These are phyloP conservation scores for Arenicola marina DNA, from an alignment of 2,888 invertebrate genomes.

Conservation along the genomic window DNA sequence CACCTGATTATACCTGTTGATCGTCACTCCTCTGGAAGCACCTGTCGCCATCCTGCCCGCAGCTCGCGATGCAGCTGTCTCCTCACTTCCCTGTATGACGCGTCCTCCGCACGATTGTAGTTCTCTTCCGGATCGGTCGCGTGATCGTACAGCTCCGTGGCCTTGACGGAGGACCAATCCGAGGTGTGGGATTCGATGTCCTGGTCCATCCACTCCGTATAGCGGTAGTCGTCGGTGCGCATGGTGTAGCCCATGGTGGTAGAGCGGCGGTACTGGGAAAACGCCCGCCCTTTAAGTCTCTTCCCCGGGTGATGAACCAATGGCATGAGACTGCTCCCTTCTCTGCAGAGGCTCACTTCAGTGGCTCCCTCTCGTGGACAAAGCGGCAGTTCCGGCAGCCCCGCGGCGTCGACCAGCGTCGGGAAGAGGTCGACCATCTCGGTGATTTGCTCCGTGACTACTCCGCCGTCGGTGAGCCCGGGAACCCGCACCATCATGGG, in stretches of 20 bases:
- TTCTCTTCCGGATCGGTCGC: too few species aligned
- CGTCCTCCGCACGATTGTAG: not conserved
- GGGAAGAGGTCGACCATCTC: too few species aligned
- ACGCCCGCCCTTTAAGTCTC: slow-evolving; percentile 8
- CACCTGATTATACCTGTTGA: too few species aligned
- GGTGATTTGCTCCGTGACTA: too few species aligned
- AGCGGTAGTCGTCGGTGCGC: slow-evolving; percentile 32
- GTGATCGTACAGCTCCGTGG: too few species aligned
- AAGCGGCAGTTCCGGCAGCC: too few species aligned
- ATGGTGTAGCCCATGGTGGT: slow-evolving; percentile 38
- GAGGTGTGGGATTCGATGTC: slow-evolving; percentile 1
- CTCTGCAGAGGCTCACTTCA: too few species aligned
- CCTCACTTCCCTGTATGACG: not conserved
- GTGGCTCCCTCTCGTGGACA: too few species aligned
- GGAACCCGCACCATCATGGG: too few species aligned
- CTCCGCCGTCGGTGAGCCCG: too few species aligned
- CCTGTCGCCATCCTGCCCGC: slow-evolving; percentile 2
- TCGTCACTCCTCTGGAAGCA: too few species aligned
- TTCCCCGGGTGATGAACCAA: not conserved
- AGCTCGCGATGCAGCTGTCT: not conserved
- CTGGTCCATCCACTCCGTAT: slow-evolving; percentile 32
- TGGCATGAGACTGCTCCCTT: slow-evolving; percentile 16
- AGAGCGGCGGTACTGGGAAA: slow-evolving; percentile 29
- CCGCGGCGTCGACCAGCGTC: too few species aligned
- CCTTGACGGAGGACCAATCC: slow-evolving; percentile 2